Conservation (phyloP, 2,888 invertebrate species). For the Deilephila elpenor region DNA sequence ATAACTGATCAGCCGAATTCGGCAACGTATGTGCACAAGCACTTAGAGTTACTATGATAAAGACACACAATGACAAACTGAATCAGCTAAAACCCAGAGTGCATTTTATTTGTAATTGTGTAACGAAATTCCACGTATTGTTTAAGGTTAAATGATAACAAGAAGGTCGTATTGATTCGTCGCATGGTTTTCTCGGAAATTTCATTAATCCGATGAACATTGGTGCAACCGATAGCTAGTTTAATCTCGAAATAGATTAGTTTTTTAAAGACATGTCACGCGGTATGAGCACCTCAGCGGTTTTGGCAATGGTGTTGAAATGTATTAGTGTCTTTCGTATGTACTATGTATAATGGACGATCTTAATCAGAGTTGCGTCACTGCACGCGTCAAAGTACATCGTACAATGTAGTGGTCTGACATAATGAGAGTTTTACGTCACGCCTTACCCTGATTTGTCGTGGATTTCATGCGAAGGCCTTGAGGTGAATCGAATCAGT, state of each 20-base stretch:
- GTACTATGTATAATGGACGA: neutral
- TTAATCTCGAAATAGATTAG: conserved; percentile 15
- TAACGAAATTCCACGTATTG: neutral
- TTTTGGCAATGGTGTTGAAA: conserved; percentile 21
- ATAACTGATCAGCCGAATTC: too few species aligned
- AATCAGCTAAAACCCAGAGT: neutral
- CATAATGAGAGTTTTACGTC: neutral
- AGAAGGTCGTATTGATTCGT: conserved; percentile 3
- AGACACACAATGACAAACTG: neutral
- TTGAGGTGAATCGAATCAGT: too few species aligned
- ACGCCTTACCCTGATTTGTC: neutral
- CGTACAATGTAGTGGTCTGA: neutral
- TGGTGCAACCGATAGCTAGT: neutral
- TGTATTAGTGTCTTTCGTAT: conserved; percentile 17
- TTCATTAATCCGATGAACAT: neutral
- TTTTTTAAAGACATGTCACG: conserved; percentile 11
- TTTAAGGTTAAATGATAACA: conserved; percentile 14
- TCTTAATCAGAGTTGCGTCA: conserved; percentile 11
- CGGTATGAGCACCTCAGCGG: neutral
- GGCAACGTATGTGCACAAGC: too few species aligned
- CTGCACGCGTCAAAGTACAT: neutral
- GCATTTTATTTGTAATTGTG: neutral
- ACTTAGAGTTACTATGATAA: too few species aligned
- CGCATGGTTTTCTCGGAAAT: conserved; percentile 8
- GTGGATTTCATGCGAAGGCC: neutral